Percentiles rank a stretch among this genome's conserved stretches.
Evolutionary conservation across 2,888 invertebrate genomes (phyloP).

Genomic region (Pristionchus arcanus): DNA sequence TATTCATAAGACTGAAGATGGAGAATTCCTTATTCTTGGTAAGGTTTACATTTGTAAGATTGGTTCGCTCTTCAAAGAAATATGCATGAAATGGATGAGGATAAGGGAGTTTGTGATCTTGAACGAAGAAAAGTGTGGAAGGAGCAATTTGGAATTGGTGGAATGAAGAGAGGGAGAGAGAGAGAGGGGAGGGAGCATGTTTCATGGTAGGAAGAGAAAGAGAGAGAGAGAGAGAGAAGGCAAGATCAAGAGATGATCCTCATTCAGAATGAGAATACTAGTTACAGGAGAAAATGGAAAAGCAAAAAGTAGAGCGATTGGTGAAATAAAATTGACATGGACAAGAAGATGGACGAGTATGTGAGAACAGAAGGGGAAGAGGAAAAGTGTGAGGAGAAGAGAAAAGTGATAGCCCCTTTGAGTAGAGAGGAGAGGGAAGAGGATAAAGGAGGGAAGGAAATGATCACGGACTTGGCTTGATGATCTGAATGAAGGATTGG

Average conservation of each 20-base stretch:
- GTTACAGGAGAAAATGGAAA: too few relatives aligned
- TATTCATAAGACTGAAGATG: slow-evolving; percentile 68
- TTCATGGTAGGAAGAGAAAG: slow-evolving; percentile 26
- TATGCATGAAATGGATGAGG: background rate
- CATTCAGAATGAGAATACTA: background rate
- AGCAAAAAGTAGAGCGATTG: background rate
- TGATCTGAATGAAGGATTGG: background rate
- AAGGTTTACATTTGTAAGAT: slow-evolving; percentile 15
- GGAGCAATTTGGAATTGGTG: background rate
- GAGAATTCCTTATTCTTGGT: slow-evolving; percentile 71
- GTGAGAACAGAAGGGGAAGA: background rate
- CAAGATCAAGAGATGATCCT: slow-evolving; percentile 15
- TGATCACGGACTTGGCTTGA: background rate
- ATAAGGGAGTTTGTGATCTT: background rate
- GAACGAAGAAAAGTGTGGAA: background rate
- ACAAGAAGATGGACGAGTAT: background rate
- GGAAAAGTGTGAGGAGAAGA: background rate
- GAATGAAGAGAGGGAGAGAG: background rate
- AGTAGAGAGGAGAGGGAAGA: background rate
- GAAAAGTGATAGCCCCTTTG: background rate
- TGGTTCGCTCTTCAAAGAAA: background rate
- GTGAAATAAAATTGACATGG: background rate
- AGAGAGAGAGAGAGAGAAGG: background rate
- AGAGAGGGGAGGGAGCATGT: slow-evolving; percentile 27
- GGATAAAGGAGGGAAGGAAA: background rate